Evolutionary conservation across 23 tunicate genomes (phyloP), one percentile per base, ranked within the genome.

Genomic region (Oikopleura dioica): DNA sequence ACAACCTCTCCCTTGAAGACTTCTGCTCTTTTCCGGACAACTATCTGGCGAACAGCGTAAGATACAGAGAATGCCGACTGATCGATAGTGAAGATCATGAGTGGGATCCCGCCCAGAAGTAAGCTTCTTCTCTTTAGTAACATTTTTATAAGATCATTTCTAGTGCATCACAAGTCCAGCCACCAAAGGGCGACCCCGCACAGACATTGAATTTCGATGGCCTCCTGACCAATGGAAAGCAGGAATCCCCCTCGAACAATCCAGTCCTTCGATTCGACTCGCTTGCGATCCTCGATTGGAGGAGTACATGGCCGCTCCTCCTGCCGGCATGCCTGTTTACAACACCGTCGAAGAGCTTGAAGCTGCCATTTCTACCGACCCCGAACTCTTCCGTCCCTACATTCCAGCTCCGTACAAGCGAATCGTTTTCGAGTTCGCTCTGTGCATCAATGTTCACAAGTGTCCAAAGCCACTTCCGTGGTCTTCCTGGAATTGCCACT

Each of bases 401-500:
- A 16, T 63, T 2, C 72, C 72, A 31, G 72, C 32, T 2, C 72
- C 72, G 2, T 63, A 63, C 72, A 63, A 63, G 26, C 30, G 26
- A 2, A 63, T 63, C 33, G 26, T 63, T 63, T 12, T 63, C 26
- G 72, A 63, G 33, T 31, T 2, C 2, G 72, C 72, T 28, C 33
- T 63, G 33, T 63, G 72, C 26, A 63, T 63, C 33, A 31, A 63
- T 12, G 29, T 31, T 16, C 16, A 12, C 33, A 63, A 63, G 26
- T 63, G 72, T 28, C 72, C 72, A 24, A 21, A 12, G 29, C 72
- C 72, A 16, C 29, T 63, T 23, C 72, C 72, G 33, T 63, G 72
- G 72, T 63, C 72, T 5, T 63, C 72, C 16, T 63, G 72, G 72
- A 63, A 63, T 63, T 63, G 72, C 72, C 72, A 63, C 33, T 63